These are phyloP conservation scores for Ammodytes marinus DNA, from an alignment of 2,113 vertebrate species.

Conservation along the genomic window DNA sequence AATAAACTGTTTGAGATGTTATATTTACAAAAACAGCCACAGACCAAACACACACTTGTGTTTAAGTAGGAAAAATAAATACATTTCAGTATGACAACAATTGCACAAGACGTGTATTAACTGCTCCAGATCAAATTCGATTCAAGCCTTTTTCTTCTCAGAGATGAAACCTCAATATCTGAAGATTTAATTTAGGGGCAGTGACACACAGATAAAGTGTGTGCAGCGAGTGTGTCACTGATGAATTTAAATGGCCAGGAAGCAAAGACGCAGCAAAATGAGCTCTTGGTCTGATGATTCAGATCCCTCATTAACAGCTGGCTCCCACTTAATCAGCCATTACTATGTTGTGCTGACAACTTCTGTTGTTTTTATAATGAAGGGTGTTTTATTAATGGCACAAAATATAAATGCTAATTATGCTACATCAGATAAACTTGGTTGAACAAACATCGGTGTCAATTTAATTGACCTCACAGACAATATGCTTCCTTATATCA, in stretches of 20 bases:
- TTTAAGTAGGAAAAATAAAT: slow-evolving; percentile 12
- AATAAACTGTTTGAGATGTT: neutral
- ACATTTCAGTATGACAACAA: slow-evolving; percentile 11
- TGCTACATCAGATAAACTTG: slow-evolving; percentile 39
- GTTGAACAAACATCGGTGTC: slow-evolving; percentile 12
- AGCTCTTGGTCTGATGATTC: slow-evolving; percentile 29
- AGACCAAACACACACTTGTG: neutral
- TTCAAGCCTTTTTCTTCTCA: slow-evolving; percentile 25
- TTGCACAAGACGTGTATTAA: neutral
- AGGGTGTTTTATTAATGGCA: neutral
- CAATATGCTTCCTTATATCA: slow-evolving; percentile 6
- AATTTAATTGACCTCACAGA: slow-evolving; percentile 27
- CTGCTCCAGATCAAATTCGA: neutral
- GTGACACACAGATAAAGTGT: slow-evolving; percentile 28
- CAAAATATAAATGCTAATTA: slow-evolving; percentile 25
- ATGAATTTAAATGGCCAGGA: slow-evolving; percentile 45
- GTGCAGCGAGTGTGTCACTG: neutral
- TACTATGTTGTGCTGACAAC: slow-evolving; percentile 11
- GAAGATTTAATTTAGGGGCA: slow-evolving; percentile 29
- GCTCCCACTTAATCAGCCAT: slow-evolving; percentile 24
- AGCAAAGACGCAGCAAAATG: slow-evolving; percentile 30
- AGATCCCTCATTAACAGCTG: slow-evolving; percentile 33
- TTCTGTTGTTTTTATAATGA: slow-evolving; percentile 25
- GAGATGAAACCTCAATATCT: slow-evolving; percentile 15
- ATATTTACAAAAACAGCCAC: neutral